Percentiles rank a stretch among this genome's conserved stretches.
phyloP scores from a whole-genome alignment of 2,113 vertebrate species.

The Macquaria ambigua region DNA sequence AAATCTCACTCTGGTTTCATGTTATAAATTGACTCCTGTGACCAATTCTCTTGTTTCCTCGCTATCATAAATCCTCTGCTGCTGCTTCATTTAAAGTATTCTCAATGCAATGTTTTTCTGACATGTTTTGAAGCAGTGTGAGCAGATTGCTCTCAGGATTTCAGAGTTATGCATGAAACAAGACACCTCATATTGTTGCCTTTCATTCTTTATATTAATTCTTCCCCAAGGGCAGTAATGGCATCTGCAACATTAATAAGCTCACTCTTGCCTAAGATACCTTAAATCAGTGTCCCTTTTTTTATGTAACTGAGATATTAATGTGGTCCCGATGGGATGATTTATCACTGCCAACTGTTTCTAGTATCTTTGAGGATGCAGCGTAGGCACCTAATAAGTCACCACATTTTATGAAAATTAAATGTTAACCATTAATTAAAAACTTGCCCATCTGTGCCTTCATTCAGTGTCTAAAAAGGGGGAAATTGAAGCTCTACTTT shows the following conservation, averaged over 20 bases:
- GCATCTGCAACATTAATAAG: constrained; percentile 31
- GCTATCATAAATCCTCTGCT: constrained; percentile 1
- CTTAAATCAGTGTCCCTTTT: constrained; percentile 28
- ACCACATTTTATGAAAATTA: constrained; percentile 10
- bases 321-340: background rate
- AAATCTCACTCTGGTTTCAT: constrained; percentile 3
- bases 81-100: constrained; percentile 5
- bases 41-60: background rate
- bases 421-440: constrained; percentile 26
- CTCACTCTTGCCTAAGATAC: constrained; percentile 24
- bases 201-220: constrained; percentile 29
- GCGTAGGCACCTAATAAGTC: background rate
- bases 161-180: constrained; percentile 7
- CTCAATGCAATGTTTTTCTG: background rate
- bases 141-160: constrained; percentile 10
- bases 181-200: constrained; percentile 16
- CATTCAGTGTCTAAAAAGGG: background rate
- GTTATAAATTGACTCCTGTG: constrained; percentile 30
- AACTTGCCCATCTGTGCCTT: background rate
- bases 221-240: constrained; percentile 3
- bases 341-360: constrained; percentile 22
- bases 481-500: background rate
- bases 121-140: constrained; percentile 11
- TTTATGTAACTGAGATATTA: constrained; percentile 31
- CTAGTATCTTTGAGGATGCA: background rate